Conservation (phyloP, 2,113 vertebrate genomes). For the Amphiprion ocellaris region DNA sequence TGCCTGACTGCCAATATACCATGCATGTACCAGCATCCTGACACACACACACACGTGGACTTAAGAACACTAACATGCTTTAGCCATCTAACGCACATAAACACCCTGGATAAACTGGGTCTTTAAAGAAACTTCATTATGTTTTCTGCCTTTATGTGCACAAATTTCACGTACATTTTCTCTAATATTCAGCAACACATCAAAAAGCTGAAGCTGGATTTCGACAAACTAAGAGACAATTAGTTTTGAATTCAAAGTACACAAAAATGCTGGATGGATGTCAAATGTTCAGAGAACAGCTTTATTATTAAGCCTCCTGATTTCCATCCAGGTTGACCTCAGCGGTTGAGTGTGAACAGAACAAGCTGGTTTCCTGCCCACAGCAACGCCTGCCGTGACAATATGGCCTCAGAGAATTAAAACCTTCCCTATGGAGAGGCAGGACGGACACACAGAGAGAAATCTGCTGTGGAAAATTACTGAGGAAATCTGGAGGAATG, state of each 20-base stretch:
- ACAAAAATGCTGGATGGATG: not conserved
- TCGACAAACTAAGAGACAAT: not conserved
- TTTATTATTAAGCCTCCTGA: conserved; percentile 7
- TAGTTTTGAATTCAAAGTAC: not conserved
- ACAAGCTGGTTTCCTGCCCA: conserved; percentile 56
- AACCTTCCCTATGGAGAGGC: conserved; percentile 71
- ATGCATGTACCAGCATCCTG: conserved; percentile 26
- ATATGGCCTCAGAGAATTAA: conserved; percentile 72
- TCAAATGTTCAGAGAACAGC: conserved; percentile 7
- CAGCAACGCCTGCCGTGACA: conserved; percentile 58
- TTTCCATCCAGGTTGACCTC: conserved; percentile 22
- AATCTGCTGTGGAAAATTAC: conserved; percentile 70
- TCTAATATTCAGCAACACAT: not conserved
- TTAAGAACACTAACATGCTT: not conserved
- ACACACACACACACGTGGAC: not conserved
- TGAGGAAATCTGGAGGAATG: conserved; percentile 11
- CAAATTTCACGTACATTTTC: not conserved
- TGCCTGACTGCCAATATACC: conserved; percentile 55
- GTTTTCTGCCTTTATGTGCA: not conserved
- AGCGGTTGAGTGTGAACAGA: conserved; percentile 36
- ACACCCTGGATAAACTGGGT: not conserved
- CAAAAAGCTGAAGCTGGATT: not conserved
- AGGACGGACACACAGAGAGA: conserved; percentile 63
- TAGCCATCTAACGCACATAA: not conserved
- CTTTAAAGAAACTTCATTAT: too few relatives aligned